phyloP scores from a whole-genome alignment of 2,797 vertebrate genomes.

The Lacerta viridis region DNA sequence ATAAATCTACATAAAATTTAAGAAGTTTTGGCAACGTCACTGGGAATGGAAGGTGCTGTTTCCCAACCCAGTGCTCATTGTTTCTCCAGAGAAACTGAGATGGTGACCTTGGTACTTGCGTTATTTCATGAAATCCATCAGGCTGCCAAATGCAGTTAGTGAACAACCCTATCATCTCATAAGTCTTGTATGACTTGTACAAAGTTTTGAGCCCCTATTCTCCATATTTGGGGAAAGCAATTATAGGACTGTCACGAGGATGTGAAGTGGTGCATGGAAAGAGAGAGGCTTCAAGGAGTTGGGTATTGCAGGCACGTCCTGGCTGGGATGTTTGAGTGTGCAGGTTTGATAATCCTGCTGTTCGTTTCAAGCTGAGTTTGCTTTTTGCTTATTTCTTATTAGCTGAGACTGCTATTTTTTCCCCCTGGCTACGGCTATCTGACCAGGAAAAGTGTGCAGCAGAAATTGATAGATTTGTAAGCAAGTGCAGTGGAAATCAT shows the following conservation, averaged over 20 bases:
- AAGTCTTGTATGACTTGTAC: neutral
- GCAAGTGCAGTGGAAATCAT: constrained; percentile 1
- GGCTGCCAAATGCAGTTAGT: neutral
- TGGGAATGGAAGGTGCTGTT: neutral
- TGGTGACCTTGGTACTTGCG: neutral
- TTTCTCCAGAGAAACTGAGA: constrained; percentile 11
- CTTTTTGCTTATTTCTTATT: constrained; percentile 26
- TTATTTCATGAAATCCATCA: constrained; percentile 14
- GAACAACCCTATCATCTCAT: constrained; percentile 1
- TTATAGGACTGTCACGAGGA: neutral
- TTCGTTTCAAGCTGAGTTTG: constrained; percentile 11
- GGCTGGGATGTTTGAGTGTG: neutral
- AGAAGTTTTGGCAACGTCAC: neutral
- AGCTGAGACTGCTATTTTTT: neutral
- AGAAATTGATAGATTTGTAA: constrained; percentile 27
- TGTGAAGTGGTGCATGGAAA: neutral
- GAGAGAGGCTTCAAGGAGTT: neutral
- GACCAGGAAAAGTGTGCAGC: neutral
- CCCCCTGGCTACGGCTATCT: neutral
- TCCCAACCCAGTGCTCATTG: neutral
- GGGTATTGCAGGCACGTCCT: constrained; percentile 1
- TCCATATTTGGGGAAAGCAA: constrained; percentile 5
- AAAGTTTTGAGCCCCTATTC: neutral
- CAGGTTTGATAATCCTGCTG: constrained; percentile 20
- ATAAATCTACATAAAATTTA: neutral